Evolutionary conservation across 2,797 vertebrate genomes (phyloP).

Genomic region (Lophius americanus): DNA sequence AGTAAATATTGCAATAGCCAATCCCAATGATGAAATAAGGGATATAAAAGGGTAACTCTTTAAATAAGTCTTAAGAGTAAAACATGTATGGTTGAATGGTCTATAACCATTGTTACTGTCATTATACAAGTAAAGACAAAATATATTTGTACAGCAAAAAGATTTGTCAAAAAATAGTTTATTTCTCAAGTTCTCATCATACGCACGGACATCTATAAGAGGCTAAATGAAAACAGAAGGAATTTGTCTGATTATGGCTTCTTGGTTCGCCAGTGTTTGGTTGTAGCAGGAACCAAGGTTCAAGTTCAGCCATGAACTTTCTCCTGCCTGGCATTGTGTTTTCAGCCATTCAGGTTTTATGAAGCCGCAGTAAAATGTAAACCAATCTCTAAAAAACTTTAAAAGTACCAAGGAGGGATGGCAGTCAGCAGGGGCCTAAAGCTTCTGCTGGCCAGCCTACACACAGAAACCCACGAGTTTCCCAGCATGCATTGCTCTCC

Average conservation of each 20-base stretch:
- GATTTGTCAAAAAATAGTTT: background rate
- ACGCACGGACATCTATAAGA: slow-evolving; percentile 6
- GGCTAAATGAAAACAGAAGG: slow-evolving; percentile 25
- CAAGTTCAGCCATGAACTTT: slow-evolving; percentile 79
- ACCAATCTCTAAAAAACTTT: slow-evolving; percentile 70
- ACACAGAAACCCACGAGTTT: slow-evolving; percentile 44
- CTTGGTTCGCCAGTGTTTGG: slow-evolving; percentile 53
- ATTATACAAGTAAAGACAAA: background rate
- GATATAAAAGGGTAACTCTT: background rate
- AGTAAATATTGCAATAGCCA: background rate
- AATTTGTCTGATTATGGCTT: slow-evolving; percentile 39
- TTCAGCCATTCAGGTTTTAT: slow-evolving; percentile 77
- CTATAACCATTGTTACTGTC: background rate
- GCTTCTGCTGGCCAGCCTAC: slow-evolving; percentile 60
- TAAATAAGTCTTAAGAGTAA: background rate
- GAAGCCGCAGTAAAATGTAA: slow-evolving; percentile 80
- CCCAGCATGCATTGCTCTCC: slow-evolving; percentile 72
- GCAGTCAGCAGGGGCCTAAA: slow-evolving; percentile 68
- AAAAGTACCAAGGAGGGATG: slow-evolving; percentile 69
- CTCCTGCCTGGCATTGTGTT: slow-evolving; percentile 72
- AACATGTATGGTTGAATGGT: background rate
- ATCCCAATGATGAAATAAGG: background rate
- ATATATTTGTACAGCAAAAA: background rate
- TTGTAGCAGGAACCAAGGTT: slow-evolving; percentile 69
- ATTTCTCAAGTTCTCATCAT: background rate